Conservation (phyloP, 2,888 invertebrate genomes). For the Podabrus alpinus region DNA sequence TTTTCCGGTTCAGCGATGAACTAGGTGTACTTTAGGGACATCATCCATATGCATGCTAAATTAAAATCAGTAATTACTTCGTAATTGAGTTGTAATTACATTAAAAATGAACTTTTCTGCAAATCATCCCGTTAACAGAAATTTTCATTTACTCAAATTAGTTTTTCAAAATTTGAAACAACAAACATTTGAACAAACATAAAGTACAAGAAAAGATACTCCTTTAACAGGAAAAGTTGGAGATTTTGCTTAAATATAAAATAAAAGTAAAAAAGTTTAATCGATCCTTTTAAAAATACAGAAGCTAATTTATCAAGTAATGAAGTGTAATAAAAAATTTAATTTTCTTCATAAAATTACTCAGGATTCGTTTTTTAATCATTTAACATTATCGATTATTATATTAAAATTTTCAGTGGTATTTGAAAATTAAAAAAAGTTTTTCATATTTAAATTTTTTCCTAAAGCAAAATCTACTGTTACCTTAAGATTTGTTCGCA, state of each 20-base stretch:
- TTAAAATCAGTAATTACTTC: constrained; percentile 9
- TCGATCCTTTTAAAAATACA: background rate
- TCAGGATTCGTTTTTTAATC: background rate
- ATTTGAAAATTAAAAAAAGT: background rate
- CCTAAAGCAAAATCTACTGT: constrained; percentile 18
- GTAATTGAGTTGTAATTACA: background rate
- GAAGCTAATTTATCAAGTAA: background rate
- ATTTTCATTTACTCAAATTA: background rate
- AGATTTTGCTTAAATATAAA: background rate
- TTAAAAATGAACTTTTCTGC: background rate
- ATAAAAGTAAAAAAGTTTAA: background rate
- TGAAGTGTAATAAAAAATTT: background rate
- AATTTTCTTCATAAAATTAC: background rate
- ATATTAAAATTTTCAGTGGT: background rate
- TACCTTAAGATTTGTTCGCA: constrained; percentile 44
- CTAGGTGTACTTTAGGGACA: background rate
- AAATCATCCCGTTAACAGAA: background rate
- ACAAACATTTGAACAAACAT: background rate
- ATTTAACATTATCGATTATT: background rate
- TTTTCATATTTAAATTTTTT: background rate
- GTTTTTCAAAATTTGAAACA: background rate
- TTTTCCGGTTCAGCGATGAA: constrained; percentile 8
- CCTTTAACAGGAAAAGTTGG: background rate
- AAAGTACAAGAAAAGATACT: background rate
- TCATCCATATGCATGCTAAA: background rate